A percentile compares a stretch with the other conserved stretches of the same genome.
Evolutionary conservation across 2,113 vertebrate genomes (phyloP).

Genomic region (Symphodus melops): DNA sequence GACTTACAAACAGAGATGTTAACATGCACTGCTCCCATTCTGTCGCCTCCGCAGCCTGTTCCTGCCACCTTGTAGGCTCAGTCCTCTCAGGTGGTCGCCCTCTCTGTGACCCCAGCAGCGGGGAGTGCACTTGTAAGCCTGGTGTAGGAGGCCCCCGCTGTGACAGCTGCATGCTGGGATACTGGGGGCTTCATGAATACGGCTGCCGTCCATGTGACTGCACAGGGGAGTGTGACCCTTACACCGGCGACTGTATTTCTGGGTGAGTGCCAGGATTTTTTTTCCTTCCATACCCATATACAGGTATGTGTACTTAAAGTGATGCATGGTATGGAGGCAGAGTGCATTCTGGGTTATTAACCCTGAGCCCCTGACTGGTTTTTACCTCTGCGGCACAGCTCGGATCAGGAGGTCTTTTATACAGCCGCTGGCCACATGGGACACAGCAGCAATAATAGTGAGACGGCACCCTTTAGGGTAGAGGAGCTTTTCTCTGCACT

Average conservation of each 20-base stretch:
- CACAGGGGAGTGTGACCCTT: constrained; percentile 89
- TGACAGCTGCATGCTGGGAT: constrained; percentile 91
- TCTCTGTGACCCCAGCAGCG: constrained; percentile 87
- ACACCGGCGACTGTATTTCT: constrained; percentile 88
- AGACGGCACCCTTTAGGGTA: constrained; percentile 85
- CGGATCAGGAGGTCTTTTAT: constrained; percentile 62
- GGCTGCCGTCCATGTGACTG: constrained; percentile 93
- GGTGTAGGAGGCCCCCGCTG: constrained; percentile 90
- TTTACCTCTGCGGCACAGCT: constrained; percentile 69
- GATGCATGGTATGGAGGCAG: constrained; percentile 3
- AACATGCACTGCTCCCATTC: constrained; percentile 38
- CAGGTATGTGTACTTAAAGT: constrained; percentile 20
- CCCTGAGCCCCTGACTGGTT: constrained; percentile 39
- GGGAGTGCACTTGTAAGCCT: constrained; percentile 93
- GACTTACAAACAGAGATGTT: constrained; percentile 21
- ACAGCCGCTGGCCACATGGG: constrained; percentile 64
- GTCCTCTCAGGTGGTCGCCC: constrained; percentile 75
- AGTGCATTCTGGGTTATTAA: constrained; percentile 47
- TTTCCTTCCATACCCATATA: background rate
- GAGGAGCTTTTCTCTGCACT: constrained; percentile 97
- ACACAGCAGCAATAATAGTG: constrained; percentile 80
- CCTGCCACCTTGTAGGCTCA: constrained; percentile 90
- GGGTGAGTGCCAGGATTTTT: constrained; percentile 81
- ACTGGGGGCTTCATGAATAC: constrained; percentile 91
- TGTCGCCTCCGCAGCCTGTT: constrained; percentile 83